Base-by-base conservation (phyloP, 1,140 invertebrate species). In the Anthonomus grandis region DNA sequence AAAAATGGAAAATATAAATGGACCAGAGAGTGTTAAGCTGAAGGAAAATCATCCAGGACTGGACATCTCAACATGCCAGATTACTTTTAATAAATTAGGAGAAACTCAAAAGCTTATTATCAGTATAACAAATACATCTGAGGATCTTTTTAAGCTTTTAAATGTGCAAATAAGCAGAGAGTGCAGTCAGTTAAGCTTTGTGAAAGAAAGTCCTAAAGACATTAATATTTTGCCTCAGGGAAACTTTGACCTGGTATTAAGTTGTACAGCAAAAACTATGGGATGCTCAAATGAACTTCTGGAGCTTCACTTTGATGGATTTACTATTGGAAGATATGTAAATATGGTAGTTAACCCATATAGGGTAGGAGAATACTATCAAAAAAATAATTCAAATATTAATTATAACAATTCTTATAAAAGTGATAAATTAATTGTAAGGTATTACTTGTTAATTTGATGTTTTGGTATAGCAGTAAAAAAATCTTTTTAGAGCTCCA, bases 241-340 rank as follows among this genome's bases (percentile, higher is more conserved):
- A 42, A 63, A 36, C 38, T 47, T 78, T 9, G 57, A 54, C 4
- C 75, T 78, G 49, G 49, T 60, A 22, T 78, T 82, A 53, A 64
- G 65, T 44, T 81, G 77, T 59, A 71, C 66, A 23, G 76, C 77
- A 0, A 79, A 74, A 70, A 79, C 76, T 45, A 64, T 83, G 42
- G 86, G 87, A 3, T 66, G 64, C 21, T 79, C 78, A 0, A 75
- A 76, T 22, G 86, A 87, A 71, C 57, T 80, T 4, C 74, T 83
- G 37, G 64, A 80, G 23, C 83, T 81, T 48, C 67, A 63, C 61
- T 89, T 83, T 66, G 74, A 74, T 58, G 60, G 63, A 52, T 86
- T 81, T 65, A 71, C 75, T 58, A 79, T 87, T 47, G 79, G 75
- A 23, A 74, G 82, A 10, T 70, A 74, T 23, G 66, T 86, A 45